These are phyloP conservation scores for Erithacus rubecula DNA, from an alignment of 2,797 vertebrate species.

Conservation along the genomic window DNA sequence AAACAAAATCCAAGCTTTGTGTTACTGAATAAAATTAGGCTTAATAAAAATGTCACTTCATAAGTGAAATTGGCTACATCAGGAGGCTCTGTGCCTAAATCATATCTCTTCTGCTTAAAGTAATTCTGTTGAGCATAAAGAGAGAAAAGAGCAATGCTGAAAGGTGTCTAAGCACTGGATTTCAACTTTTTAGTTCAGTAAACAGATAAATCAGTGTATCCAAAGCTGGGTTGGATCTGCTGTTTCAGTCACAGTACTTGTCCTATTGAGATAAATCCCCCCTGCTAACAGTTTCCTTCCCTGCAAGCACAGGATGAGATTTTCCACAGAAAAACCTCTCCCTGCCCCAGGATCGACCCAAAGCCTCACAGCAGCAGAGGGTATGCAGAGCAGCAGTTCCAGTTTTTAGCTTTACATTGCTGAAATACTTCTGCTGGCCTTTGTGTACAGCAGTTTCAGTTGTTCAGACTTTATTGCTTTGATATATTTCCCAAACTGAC, in stretches of 20 bases:
- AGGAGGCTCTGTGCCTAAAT: neutral
- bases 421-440: constrained; percentile 27
- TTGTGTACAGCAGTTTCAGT: constrained; percentile 7
- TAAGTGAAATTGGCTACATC: neutral
- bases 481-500: constrained; percentile 39
- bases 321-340: neutral
- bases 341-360: neutral
- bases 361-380: neutral
- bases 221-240: neutral
- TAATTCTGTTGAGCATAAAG: neutral
- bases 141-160: neutral
- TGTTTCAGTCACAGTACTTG: neutral
- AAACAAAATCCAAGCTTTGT: neutral
- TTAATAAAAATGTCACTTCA: neutral
- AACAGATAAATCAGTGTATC: neutral
- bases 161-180: neutral
- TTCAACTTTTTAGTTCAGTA: neutral
- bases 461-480: constrained; percentile 8
- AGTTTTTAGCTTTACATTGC: neutral
- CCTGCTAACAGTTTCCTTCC: neutral
- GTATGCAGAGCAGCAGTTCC: neutral
- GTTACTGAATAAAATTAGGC: neutral
- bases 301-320: neutral
- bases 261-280: neutral
- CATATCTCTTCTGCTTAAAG: neutral